Base-by-base conservation (phyloP, 2,113 vertebrate genomes). In the Tylochromis polylepis region DNA sequence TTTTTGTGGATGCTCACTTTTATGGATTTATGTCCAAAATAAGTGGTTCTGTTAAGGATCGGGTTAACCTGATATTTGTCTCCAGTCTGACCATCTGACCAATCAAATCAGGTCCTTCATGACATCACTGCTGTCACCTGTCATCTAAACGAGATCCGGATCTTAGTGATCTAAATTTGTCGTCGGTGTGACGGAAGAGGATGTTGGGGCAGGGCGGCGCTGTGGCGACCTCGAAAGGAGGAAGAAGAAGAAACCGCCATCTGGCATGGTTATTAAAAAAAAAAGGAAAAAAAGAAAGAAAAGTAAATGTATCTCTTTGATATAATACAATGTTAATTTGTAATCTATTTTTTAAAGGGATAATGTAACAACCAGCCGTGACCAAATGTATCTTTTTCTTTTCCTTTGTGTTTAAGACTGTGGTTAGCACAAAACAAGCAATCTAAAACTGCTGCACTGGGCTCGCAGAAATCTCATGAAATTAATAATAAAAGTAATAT, bases 1-100 rank as follows among this genome's bases (percentile, higher is more conserved):
- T 67, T 34, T 58, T 24, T 36, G 15, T 36, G 29, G 43, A 14
- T 3, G 8, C 24, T 72, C 34, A 75, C 10, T 75, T 51, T 51
- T 31, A 72, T 11, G 43, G 43, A 27, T 51, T 12, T 51, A 75
- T 31, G 43, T 75, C 70, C 43, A 75, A 51, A 75, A 51, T 29
- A 75, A 51, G 43, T 31, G 70, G 70, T 75, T 29, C 22, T 49
- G 9, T 75, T 29, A 24, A 18, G 16, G 4, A 75, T 75, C 43
- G 4, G 0, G 43, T 29, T 31, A 75, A 29, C 70, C 70, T 75
- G 27, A 29, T 75, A 75, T 20, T 49, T 29, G 15, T 29, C 70
- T 75, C 43, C 15, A 75, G 24, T 75, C 10, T 31, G 24, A 75
- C 70, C 70, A 75, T 75, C n/a, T 43, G 65, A 70, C 65, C 65